phyloP scores from a whole-genome alignment of 1,140 invertebrate genomes.

The Yoshiicerus persimilis region DNA sequence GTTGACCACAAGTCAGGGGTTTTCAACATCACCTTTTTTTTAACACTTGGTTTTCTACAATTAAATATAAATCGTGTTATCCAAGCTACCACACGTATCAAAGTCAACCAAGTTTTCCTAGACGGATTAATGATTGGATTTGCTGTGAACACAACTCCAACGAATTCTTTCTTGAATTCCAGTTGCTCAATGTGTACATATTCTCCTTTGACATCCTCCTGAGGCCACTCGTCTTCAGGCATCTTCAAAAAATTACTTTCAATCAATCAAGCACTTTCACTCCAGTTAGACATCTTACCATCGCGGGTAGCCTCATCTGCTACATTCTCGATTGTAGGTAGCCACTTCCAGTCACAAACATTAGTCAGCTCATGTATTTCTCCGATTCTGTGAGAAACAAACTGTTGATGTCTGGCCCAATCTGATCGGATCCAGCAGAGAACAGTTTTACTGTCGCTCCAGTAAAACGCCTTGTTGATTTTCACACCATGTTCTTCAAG shows the following conservation, averaged over 20 bases:
- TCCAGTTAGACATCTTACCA: conserved; percentile 35
- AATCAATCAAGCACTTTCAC: conserved; percentile 29
- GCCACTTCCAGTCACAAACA: not conserved
- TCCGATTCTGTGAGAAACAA: too few relatives aligned
- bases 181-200: not conserved
- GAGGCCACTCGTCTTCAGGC: conserved; percentile 18
- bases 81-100: not conserved
- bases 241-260: conserved; percentile 30
- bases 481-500: not conserved
- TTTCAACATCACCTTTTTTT: not conserved
- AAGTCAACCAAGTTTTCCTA: not conserved
- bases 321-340: conserved; percentile 11
- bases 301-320: conserved; percentile 14
- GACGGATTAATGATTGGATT: too few relatives aligned
- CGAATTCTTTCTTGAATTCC: not conserved
- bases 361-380: conserved; percentile 17
- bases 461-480: conserved; percentile 24
- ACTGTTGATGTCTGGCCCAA: conserved; percentile 16
- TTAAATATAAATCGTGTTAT: not conserved
- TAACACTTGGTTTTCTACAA: not conserved
- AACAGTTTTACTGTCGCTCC: conserved; percentile 41
- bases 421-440: conserved; percentile 35
- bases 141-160: too few relatives aligned
- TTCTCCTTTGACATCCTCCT: not conserved
- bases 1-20: too few relatives aligned